Base-by-base conservation (phyloP, 2,888 invertebrate genomes). In the Melolontha melolontha region DNA sequence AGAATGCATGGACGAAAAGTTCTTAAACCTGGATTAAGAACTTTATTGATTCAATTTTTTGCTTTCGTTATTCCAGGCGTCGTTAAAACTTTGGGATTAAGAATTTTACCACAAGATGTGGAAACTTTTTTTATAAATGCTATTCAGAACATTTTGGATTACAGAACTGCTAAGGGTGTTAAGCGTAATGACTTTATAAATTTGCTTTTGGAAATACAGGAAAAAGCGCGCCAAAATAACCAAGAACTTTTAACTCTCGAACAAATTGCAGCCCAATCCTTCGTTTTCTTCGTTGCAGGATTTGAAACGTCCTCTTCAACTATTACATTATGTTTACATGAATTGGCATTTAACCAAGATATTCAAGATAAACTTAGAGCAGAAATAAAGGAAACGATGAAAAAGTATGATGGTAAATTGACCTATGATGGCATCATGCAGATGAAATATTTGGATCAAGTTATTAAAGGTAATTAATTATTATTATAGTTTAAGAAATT, bases 301-400 rank as follows among this genome's bases (percentile, higher is more conserved):
- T 89, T 86, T 74, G 89, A 89, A 75, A 89, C 89, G 0, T 87
- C 88, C 0, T 86, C 88, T 63, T 87, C 87, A 0, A 76, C 87
- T 11, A 74, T 88, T 17, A 85, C 87, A 0, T 88, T 87, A 71
- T 86, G 86, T 0, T 79, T 86, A 10, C 86, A 87, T 73, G 85
- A 85, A n/a, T 74, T 90, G 44, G 87, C 88, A 0, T 50, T 67
- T 11, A 77, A 85, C 71, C 79, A 76, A 1, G 78, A 83, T 1
- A 69, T 85, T 1, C 87, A 87, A 67, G 75, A 82, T 0, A 83
- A 78, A 70, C 69, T 85, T 2, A 79, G 85, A 10, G 39, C 77
- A 1, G 85, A 87, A 74, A 77, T 86, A 5, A 65, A 17, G 5
- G 41, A 74, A 0, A 47, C 70, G 0, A 75, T 78, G 5, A 41